Evolutionary conservation across 2,888 invertebrate genomes (phyloP).

Genomic region (Actias luna): DNA sequence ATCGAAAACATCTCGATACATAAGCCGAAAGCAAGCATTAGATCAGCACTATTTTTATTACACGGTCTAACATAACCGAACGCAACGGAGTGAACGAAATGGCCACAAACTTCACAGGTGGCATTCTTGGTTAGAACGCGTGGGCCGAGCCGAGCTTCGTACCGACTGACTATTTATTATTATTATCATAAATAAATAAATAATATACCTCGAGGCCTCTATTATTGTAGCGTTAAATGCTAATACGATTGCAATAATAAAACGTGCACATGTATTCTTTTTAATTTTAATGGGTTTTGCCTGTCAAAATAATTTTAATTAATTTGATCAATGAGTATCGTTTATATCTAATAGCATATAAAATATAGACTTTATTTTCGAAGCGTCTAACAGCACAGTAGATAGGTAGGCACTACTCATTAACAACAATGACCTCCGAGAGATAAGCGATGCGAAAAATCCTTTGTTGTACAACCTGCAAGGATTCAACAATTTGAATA

Average conservation of each 20-base stretch:
- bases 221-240: background rate
- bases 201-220: constrained; percentile 1
- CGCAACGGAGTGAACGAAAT: constrained; percentile 11
- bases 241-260: constrained; percentile 1
- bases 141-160: background rate
- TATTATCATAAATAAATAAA: background rate
- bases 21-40: background rate
- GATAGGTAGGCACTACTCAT: no score
- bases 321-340: background rate
- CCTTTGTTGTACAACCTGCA: no score
- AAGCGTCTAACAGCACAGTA: no score
- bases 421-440: no score
- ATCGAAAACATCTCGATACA: background rate
- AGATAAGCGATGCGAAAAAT: no score
- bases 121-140: constrained; percentile 8
- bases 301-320: constrained; percentile 20
- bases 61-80: constrained; percentile 2
- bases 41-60: constrained; percentile 8
- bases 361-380: no score
- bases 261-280: no score
- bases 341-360: no score
- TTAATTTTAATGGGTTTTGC: background rate
- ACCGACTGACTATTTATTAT: background rate
- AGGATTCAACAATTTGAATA: no score
- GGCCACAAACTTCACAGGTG: constrained; percentile 11